phyloP scores from a whole-genome alignment of 2,888 invertebrate species.

The Himalopsyche japonica region DNA sequence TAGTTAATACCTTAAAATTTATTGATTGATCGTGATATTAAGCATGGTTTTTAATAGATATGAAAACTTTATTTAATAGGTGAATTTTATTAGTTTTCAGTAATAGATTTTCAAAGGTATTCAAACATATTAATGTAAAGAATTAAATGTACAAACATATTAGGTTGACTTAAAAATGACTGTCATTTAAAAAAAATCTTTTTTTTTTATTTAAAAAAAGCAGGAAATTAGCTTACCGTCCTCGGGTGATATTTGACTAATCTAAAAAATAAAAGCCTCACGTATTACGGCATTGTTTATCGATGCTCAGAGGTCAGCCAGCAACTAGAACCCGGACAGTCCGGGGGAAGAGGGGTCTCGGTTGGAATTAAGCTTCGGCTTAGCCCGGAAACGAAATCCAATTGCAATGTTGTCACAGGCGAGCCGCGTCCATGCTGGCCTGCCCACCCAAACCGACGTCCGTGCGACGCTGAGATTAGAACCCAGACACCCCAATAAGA shows the following conservation, averaged over 20 bases:
- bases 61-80: too few species aligned
- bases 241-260: not conserved
- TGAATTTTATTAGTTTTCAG: too few species aligned
- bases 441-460: conserved; percentile 13
- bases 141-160: too few species aligned
- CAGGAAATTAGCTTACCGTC: not conserved
- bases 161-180: too few species aligned
- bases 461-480: conserved; percentile 30
- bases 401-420: conserved; percentile 36
- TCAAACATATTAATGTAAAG: too few species aligned
- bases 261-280: conserved; percentile 22
- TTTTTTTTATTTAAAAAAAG: not conserved
- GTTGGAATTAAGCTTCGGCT: conserved; percentile 3
- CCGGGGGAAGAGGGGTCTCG: conserved; percentile 4
- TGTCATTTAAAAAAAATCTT: not conserved
- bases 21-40: too few species aligned
- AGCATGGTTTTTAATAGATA: too few species aligned
- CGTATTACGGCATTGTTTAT: conserved; percentile 30
- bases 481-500: conserved; percentile 29
- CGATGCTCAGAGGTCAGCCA: conserved; percentile 7
- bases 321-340: not conserved
- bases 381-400: conserved; percentile 31
- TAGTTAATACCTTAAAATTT: too few species aligned
- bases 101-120: too few species aligned
- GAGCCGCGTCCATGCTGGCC: conserved; percentile 15